Base-by-base conservation (phyloP, 2,113 vertebrate species). In the Apus apus region DNA sequence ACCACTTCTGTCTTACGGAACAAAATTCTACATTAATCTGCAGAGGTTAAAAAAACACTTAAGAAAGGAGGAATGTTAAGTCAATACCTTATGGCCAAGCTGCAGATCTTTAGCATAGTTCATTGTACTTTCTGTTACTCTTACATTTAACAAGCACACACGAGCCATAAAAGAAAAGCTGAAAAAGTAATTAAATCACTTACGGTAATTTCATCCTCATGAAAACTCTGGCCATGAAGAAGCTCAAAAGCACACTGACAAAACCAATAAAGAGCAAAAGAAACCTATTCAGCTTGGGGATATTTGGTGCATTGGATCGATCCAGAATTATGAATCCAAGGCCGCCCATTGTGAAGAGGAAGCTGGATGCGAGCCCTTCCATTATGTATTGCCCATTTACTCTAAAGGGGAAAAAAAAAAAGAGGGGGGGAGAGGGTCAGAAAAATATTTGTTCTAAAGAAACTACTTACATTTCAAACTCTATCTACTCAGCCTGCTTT, bases 201-300 rank as follows among this genome's bases (percentile, higher is more conserved):
- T 98, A 99, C 99, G 99, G 99, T 94, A 99, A 97, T 94, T 99
- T 99, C 99, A 99, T 99, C 92, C 99, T 98, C 99, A 99, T 99
- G 97, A 99, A 99, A 60, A 99, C 99, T 96, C 99, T 98, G 81
- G 99, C 99, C 99, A 99, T 99, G 98, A 99, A 99, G 97, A 99
- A 99, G 97, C 99, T 99, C 96, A 99, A 97, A 26, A 99, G 98
- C 30, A 99, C 99, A 6, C 99, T 99, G 94, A 99, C 99, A 73
- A 99, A 99, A 30, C 99, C 99, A 87, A 99, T 99, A 96, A 99
- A 99, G 26, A 99, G 98, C 72, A 99, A 94, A 84, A 99, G 98
- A 98, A 99, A 99, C 79, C 99, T 99, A 93, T 99, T 99, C 92
- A 99, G 98, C 96, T 99, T 99, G 53, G 99, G 99, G 96, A 99